Evolutionary conservation across 2,888 invertebrate genomes (phyloP), one percentile per base, ranked within the genome.

Genomic region (Schizaphis graminum): DNA sequence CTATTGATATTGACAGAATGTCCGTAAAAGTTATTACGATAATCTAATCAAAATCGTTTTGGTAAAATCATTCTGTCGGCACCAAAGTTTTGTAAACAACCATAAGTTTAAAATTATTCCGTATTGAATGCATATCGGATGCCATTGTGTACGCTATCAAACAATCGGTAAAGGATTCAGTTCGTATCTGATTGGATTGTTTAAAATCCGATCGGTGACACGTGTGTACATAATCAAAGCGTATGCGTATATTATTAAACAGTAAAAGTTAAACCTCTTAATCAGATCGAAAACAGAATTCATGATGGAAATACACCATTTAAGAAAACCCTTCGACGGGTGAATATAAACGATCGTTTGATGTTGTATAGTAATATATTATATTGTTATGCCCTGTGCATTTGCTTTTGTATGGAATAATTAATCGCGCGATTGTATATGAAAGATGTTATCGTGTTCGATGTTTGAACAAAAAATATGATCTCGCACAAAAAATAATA

Each of bases 211-310:
- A 56, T 56, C 89, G 77, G 67, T 89, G 93, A 93, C 93, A 93
- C 93, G 93, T 89, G 88, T 56, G 44, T 57, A 61, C 44, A 89
- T 84, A 84, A 89, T 89, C 89, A 53, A 84, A 41, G 41, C 84
- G 91, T 77, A 86, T 28, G 85, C 44, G 49, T 10, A 61, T 41
- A 56, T 56, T 89, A 85, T 85, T 67, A 89, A 89, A 89, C 53
- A 77, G 89, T 88, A 92, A 91, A 91, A 91, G 56, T 47, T 89
- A 84, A 93, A 93, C 89, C 93, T 93, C 56, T 93, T 93, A 93
- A 93, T 93, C 93, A 93, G 93, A 93, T 89, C 24, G 93, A 53
- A 84, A 93, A 53, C 84, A 21, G 89, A 77, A 84, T 93, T 89
- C 47, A 56, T 53, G 84, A 61, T 56, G 86, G 56, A 61, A 87